Evolutionary conservation across 2,888 invertebrate species (phyloP).

Genomic region (Chloroclysta siterata): DNA sequence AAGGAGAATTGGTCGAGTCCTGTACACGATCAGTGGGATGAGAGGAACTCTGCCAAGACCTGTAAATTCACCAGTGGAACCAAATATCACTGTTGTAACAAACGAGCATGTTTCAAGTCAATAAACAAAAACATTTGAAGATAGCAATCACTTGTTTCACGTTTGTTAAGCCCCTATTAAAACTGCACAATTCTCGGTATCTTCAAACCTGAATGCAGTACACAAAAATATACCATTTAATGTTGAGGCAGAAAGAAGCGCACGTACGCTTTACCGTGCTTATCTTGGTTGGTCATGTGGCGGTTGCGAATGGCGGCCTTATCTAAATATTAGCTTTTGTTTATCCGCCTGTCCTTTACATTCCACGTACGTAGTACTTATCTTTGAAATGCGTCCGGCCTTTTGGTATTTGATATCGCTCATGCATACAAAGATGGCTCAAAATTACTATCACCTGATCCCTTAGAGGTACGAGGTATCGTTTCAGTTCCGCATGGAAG

Average conservation of each 20-base stretch:
- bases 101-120: too few species aligned
- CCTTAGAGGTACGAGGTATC: conserved; percentile 22
- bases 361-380: conserved; percentile 61
- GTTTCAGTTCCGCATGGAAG: conserved; percentile 25
- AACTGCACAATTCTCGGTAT: conserved; percentile 23
- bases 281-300: conserved; percentile 64
- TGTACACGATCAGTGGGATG: too few species aligned
- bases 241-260: conserved; percentile 61
- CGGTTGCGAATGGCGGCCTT: conserved; percentile 62
- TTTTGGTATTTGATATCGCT: conserved; percentile 54
- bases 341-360: conserved; percentile 66
- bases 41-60: too few species aligned
- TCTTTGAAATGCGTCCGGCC: conserved; percentile 60
- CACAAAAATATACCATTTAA: conserved; percentile 48
- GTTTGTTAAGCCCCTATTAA: conserved; percentile 13
- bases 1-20: too few species aligned
- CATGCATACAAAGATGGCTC: conserved; percentile 61
- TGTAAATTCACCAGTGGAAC: too few species aligned
- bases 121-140: conserved; percentile 3
- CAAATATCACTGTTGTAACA: too few species aligned
- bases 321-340: conserved; percentile 75
- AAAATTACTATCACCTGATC: conserved; percentile 47
- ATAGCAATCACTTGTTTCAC: conserved; percentile 9
- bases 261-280: conserved; percentile 66
- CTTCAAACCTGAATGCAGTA: conserved; percentile 32